Conservation (phyloP, 2,888 invertebrate genomes). For the Euphydryas editha region DNA sequence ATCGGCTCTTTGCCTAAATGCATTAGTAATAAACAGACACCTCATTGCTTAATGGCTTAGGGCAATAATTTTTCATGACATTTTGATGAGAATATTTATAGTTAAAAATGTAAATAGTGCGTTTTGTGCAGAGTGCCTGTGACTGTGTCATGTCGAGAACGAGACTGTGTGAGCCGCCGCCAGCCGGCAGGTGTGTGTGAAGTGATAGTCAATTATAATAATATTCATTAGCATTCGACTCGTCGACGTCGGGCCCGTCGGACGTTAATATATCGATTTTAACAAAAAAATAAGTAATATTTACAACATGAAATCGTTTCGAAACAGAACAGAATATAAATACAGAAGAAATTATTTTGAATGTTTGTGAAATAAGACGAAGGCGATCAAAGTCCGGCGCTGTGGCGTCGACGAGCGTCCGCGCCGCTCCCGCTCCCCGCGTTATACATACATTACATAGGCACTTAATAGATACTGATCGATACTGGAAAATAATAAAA, state of each 20-base stretch:
- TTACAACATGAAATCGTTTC: conserved; percentile 16
- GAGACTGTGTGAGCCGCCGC: conserved; percentile 29
- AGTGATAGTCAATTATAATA: conserved; percentile 79
- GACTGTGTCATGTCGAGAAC: neutral
- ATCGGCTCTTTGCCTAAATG: neutral
- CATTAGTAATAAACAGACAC: too few species aligned
- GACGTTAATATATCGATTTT: conserved; percentile 2
- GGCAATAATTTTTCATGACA: neutral
- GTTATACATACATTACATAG: conserved; percentile 61
- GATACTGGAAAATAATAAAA: conserved; percentile 61
- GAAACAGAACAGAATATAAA: neutral
- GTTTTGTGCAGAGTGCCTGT: neutral
- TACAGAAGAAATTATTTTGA: conserved; percentile 10
- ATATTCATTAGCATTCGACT: conserved; percentile 52
- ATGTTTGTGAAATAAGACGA: neutral
- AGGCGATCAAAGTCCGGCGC: conserved; percentile 10
- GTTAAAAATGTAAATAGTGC: neutral
- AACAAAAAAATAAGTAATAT: conserved; percentile 8
- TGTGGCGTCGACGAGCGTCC: conserved; percentile 43
- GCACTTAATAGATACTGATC: conserved; percentile 68
- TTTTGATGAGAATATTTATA: neutral
- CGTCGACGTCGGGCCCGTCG: conserved; percentile 53
- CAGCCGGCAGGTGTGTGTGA: conserved; percentile 42
- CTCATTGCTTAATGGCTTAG: neutral
- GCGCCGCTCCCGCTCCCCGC: conserved; percentile 63